Conservation (phyloP, 2,888 invertebrate genomes). For the Trachelus iudaicus region DNA sequence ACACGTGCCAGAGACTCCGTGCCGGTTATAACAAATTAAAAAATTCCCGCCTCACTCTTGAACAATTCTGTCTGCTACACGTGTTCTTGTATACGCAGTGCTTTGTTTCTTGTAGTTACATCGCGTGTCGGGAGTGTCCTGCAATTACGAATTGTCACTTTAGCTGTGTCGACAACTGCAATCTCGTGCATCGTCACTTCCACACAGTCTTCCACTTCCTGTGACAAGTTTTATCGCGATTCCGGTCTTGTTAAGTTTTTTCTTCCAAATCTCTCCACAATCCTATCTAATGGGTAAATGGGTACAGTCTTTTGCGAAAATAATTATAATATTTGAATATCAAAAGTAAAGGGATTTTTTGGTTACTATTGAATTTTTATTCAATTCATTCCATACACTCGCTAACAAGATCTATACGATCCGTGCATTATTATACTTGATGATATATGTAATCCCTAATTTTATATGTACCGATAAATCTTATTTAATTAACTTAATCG, state of each 20-base stretch:
- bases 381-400: too few relatives aligned
- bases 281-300: slow-evolving; percentile 4
- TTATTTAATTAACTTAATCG: background rate
- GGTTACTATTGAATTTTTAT: too few relatives aligned
- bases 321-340: background rate
- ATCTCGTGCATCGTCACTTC: slow-evolving; percentile 23
- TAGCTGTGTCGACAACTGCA: background rate
- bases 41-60: background rate
- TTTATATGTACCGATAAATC: background rate
- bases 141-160: background rate
- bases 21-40: background rate
- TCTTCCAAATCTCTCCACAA: background rate
- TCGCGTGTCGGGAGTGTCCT: background rate
- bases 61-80: background rate
- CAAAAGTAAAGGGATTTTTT: background rate
- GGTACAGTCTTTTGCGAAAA: background rate
- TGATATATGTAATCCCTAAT: background rate
- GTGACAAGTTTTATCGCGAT: slow-evolving; percentile 30
- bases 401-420: too few relatives aligned
- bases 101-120: background rate
- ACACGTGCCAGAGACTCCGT: slow-evolving; percentile 15
- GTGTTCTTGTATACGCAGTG: background rate
- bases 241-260: slow-evolving; percentile 17
- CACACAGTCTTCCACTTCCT: slow-evolving; percentile 28
- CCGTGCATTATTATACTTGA: background rate